Base-by-base conservation (phyloP, 2,113 vertebrate species). In the Numida meleagris region DNA sequence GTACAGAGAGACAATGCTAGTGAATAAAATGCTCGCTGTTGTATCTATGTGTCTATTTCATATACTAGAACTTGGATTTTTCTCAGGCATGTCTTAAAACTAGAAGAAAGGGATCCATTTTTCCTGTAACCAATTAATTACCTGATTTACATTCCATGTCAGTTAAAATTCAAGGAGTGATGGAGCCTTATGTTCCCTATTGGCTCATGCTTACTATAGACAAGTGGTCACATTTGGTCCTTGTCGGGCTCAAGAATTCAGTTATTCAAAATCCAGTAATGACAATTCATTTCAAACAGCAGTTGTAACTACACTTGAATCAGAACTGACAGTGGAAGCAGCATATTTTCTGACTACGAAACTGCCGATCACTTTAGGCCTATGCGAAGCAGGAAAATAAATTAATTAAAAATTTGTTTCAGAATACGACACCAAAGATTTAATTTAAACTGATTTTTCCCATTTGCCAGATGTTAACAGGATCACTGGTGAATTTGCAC, bases 391-490 rank as follows among this genome's bases (percentile, higher is more conserved):
- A 93, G 6, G 17, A 3, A 72, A 81, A 89, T 58, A 43, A 55
- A 9, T 10, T 90, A 79, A 89, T 87, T 76, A 62, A 88, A 84
- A 86, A 77, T 73, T 70, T 87, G 78, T 34, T 82, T 83, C 89
- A 63, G 36, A 93, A 62, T 82, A 93, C 83, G 95, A 86, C 9
- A 42, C 31, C 74, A 75, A 89, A 81, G 24, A 59, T 67, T 72
- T 43, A 34, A 59, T 67, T 72, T 43, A 36, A 88, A 71, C 45
- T 36, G 4, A 3, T 80, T 58, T 84, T 86, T 88, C 12, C 42
- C 9, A 4, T 16, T 93, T 93, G 90, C 86, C 93, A 97, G 73
- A 95, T 95, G 94, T 77, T 88, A 82, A 95, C 70, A 89, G 72
- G 83, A 73, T 66, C 43, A 16, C 24, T 89, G 83, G 53, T 86